Percentiles rank a stretch among this genome's conserved stretches.
Conservation (phyloP, 2,797 vertebrate species). For the Mionectes olivaceus region DNA sequence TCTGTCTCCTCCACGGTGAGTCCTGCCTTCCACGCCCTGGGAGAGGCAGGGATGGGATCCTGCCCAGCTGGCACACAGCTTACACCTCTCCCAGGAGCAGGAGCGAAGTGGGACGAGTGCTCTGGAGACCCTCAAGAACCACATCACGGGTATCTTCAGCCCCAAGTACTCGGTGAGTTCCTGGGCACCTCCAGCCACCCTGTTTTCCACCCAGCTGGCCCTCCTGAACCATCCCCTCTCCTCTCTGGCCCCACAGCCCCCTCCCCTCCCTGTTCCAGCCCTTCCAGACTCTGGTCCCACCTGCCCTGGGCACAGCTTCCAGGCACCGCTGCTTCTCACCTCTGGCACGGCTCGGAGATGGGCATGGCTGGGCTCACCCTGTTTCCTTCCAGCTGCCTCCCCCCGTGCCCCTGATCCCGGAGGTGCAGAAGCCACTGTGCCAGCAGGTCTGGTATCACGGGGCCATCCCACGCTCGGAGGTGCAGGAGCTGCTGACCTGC, state of each 20-base stretch:
- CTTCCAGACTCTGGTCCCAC: neutral
- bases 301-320: neutral
- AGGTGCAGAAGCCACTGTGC: conserved; percentile 87
- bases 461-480: conserved; percentile 89
- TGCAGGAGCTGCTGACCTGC: conserved; percentile 85
- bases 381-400: conserved; percentile 81
- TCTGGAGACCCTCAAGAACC: conserved; percentile 85
- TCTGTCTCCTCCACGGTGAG: conserved; percentile 83
- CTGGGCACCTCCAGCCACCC: neutral
- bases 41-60: accelerated
- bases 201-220: neutral
- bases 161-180: conserved; percentile 85
- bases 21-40: neutral
- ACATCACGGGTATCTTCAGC: conserved; percentile 88
- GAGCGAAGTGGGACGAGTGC: conserved; percentile 75
- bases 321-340: neutral
- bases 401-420: conserved; percentile 72
- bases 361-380: neutral
- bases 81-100: conserved; percentile 73
- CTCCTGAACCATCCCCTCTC: neutral
- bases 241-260: neutral
- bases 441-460: conserved; percentile 97
- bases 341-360: accelerated
- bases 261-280: neutral
- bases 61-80: neutral